Evolutionary conservation across 2,113 vertebrate genomes (phyloP).

Genomic region (Meles meles): DNA sequence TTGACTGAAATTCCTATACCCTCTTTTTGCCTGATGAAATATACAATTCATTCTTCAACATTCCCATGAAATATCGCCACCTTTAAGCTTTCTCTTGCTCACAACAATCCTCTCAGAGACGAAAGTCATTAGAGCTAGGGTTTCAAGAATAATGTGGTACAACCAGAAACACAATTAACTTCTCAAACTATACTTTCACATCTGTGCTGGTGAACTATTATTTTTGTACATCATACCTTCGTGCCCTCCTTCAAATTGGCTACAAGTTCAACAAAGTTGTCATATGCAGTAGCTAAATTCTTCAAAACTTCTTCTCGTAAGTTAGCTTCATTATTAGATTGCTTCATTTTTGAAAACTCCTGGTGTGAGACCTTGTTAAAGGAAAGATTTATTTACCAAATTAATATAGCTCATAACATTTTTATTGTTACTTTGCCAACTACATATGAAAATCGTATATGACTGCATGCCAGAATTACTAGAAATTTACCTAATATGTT

Average conservation of each 20-base stretch:
- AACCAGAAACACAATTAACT: not conserved
- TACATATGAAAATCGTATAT: not conserved
- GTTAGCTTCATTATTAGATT: constrained; percentile 94
- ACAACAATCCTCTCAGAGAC: not conserved
- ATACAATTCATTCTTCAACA: not conserved
- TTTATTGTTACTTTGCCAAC: constrained; percentile 9
- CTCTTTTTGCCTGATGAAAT: not conserved
- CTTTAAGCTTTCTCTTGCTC: not conserved
- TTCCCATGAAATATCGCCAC: not conserved
- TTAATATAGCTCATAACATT: not conserved
- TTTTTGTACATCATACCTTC: constrained; percentile 84
- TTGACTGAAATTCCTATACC: not conserved
- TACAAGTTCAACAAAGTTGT: constrained; percentile 96
- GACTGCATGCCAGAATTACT: not conserved
- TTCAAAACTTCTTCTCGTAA: constrained; percentile 97
- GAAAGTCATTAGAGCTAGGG: constrained; percentile 2
- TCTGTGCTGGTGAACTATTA: not conserved
- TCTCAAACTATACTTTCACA: not conserved
- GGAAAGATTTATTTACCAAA: constrained; percentile 45
- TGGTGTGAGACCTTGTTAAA: constrained; percentile 87
- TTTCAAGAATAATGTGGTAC: not conserved
- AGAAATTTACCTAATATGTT: not conserved
- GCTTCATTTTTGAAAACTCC: constrained; percentile 96
- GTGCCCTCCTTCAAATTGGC: constrained; percentile 96
- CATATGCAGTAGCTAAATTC: constrained; percentile 96